A percentile compares a stretch with the other conserved stretches of the same genome.
These are phyloP conservation scores for Rhinoderma darwinii DNA, from an alignment of 2,113 vertebrate genomes.

Conservation along the genomic window DNA sequence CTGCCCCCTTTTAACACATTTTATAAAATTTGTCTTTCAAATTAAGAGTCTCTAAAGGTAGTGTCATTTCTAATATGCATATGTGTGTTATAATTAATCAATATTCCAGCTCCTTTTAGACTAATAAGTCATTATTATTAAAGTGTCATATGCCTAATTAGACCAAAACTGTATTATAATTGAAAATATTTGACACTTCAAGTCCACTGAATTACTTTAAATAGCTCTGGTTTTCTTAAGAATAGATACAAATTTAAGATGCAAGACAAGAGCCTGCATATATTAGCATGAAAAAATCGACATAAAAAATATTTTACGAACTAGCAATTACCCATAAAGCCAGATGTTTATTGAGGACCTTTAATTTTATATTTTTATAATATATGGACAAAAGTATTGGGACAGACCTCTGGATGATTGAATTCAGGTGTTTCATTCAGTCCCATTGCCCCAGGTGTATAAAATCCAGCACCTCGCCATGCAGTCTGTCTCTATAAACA, in stretches of 20 bases:
- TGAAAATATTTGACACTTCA: slow-evolving; percentile 39
- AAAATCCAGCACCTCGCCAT: no score
- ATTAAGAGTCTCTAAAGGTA: slow-evolving; percentile 47
- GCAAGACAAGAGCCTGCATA: slow-evolving; percentile 12
- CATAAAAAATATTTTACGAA: neutral
- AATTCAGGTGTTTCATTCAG: no score
- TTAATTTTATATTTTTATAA: no score
- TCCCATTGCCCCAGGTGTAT: no score
- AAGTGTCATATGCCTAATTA: slow-evolving; percentile 46
- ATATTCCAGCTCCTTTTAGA: slow-evolving; percentile 39
- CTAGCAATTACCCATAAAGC: neutral
- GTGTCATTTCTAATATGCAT: slow-evolving; percentile 44
- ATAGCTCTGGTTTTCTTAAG: slow-evolving; percentile 26
- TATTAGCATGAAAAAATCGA: neutral
- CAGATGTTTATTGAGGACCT: neutral
- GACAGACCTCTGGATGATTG: no score
- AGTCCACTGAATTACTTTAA: slow-evolving; percentile 24
- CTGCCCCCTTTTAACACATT: slow-evolving; percentile 35
- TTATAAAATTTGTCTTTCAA: slow-evolving; percentile 45
- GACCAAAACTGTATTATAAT: slow-evolving; percentile 34
- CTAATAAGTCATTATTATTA: slow-evolving; percentile 40
- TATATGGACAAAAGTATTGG: no score
- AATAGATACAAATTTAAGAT: slow-evolving; percentile 11
- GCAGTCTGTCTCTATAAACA: no score
- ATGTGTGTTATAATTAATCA: slow-evolving; percentile 42